A percentile compares a stretch with the other conserved stretches of the same genome.
phyloP scores from a whole-genome alignment of 2,113 vertebrate species.

The Xiphorhynchus elegans region DNA sequence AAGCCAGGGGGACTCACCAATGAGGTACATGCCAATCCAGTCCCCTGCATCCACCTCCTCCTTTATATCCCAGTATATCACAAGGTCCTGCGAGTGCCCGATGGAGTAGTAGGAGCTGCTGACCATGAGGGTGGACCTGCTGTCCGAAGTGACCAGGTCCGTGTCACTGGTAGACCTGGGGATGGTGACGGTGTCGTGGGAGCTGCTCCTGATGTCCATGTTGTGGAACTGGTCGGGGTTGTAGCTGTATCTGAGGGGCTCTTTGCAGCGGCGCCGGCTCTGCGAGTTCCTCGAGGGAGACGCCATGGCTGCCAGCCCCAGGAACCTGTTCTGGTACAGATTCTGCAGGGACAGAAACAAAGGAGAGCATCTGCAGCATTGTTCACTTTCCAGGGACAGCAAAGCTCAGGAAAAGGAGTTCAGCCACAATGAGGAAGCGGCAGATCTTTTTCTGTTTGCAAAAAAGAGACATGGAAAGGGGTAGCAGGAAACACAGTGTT shows the following conservation, averaged over 20 bases:
- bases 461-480: neutral
- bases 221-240: slow-evolving; percentile 86
- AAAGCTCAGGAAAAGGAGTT: neutral
- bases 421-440: neutral
- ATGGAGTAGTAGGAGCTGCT: slow-evolving; percentile 91
- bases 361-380: neutral
- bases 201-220: slow-evolving; percentile 77
- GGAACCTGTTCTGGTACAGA: slow-evolving; percentile 97
- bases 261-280: slow-evolving; percentile 89
- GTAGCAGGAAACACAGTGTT: neutral
- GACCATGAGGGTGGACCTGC: slow-evolving; percentile 92
- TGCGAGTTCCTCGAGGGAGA: slow-evolving; percentile 91
- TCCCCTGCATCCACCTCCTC: slow-evolving; percentile 97
- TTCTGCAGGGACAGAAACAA: slow-evolving; percentile 77
- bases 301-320: slow-evolving; percentile 95
- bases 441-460: neutral
- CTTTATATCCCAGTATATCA: slow-evolving; percentile 97
- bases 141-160: slow-evolving; percentile 90
- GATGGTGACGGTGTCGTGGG: slow-evolving; percentile 78
- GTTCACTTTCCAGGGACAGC: neutral
- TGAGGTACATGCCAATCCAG: slow-evolving; percentile 98
- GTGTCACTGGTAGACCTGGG: slow-evolving; percentile 94
- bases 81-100: slow-evolving; percentile 87
- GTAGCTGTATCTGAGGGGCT: slow-evolving; percentile 87
- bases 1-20: slow-evolving; percentile 79